Base-by-base conservation (phyloP, 1,140 invertebrate genomes). In the Aleiodes sp. region DNA sequence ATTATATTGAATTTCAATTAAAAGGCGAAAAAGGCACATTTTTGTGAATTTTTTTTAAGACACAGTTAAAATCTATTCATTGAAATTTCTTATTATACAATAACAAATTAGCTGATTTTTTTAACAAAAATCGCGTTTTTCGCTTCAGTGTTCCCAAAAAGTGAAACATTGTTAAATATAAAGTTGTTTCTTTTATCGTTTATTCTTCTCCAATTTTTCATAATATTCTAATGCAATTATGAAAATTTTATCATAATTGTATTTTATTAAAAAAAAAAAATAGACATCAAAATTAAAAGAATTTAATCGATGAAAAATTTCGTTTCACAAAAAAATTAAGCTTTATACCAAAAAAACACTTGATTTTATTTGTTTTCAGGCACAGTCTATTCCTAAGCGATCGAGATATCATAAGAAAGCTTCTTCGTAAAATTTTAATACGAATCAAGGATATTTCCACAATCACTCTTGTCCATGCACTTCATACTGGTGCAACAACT, bases 391-490 rank as follows among this genome's bases (percentile, higher is more conserved):
- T 24, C 4, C 29, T 21, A 19, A 16, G 46, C 0, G 10, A 43
- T 1, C 7, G 56, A 2, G 12, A 9, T 0, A 6, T 16, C 1
- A 37, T 79, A 29, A 0, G 29, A 43, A 8, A 63, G 0, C 60
- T 80, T 7, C 1, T 82, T 0, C 1, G 35, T 6, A 3, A 4
- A 4, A 24, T 80, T 4, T 19, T 29, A 14, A 10, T n/a, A 0
- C 8, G 68, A 56, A 14, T 78, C 16, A 33, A 71, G 1, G 26
- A 81, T 14, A 73, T 88, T 0, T 84, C 85, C 3, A 62, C 87
- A 8, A 24, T 86, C 1, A 74, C 80, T 39, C 81, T 88, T 67
- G 77, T 87, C 1, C 90, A 92, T 68, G 80, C 90, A 16, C 82
- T 86, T 0, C 80, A 91, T 4, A 72, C 88, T 2, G 83, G 86